Evolutionary conservation across 2,797 vertebrate species (phyloP), one percentile per base, ranked within the genome.

Genomic region (Xenentodon cancila): DNA sequence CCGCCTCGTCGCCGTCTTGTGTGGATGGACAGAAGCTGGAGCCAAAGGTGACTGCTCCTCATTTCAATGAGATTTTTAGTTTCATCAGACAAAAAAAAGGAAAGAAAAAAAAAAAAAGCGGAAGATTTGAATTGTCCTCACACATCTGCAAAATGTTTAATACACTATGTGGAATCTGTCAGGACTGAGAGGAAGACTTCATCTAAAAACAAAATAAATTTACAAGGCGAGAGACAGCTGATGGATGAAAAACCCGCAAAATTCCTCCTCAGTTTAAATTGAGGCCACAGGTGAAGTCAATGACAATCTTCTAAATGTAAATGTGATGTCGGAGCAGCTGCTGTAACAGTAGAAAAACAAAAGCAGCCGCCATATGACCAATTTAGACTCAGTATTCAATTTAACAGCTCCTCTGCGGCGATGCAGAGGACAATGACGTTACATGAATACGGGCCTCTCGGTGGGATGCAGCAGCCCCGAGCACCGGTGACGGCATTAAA

Each of bases 81-180:
- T 56, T 50, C 16, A 49, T 68, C 67, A 46, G 1, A 37, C 6
- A 37, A 37, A 12, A 13, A 12, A 13, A 11, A 9, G 54, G 74
- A 71, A 68, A 53, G 11, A 12, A 13, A 13, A 37, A 13, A 37
- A 37, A 37, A 1, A 4, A 53, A 56, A 63, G 70, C 58, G 54
- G 34, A 68, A 55, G 44, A 73, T 73, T 71, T 55, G 49, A 60
- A 79, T 80, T 69, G 70, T 69, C 63, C 32, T 63, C 54, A 32
- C 80, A 64, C n/a, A n/a, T 70, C 66, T n/a, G 42, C 42, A 57
- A 61, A 82, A 37, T 37, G 85, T 76, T 77, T 77, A 75, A 82
- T 71, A 73, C 30, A 46, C 66, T 77, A 85, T 74, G 77, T 44
- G 66, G 54, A 59, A 30, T 37, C 9, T 13, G 34, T 19, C 6